phyloP scores from a whole-genome alignment of 2,888 invertebrate species.

The Erebia ligea region DNA sequence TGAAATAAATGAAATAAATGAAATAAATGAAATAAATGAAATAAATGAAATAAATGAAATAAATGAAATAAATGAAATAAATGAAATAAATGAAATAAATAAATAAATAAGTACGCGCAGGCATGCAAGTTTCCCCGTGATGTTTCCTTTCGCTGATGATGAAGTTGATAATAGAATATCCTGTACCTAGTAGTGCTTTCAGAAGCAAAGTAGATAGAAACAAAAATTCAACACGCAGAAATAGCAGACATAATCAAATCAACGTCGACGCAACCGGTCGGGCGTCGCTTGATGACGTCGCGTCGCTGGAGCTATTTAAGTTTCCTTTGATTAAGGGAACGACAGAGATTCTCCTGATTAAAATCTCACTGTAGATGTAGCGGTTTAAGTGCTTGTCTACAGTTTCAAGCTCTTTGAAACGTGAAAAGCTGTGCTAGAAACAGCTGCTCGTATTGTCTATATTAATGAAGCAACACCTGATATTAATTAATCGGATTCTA shows the following conservation, averaged over 20 bases:
- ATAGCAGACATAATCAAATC: slow-evolving; percentile 52
- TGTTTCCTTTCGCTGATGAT: no score
- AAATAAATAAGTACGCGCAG: no score
- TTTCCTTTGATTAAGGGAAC: slow-evolving; percentile 67
- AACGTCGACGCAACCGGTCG: slow-evolving; percentile 32
- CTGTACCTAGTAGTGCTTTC: not conserved
- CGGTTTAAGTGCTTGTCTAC: slow-evolving; percentile 44
- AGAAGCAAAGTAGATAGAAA: slow-evolving; percentile 2
- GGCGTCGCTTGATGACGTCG: slow-evolving; percentile 41
- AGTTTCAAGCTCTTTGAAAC: slow-evolving; percentile 59
- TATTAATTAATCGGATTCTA: not conserved
- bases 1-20: no score
- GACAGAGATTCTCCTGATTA: slow-evolving; percentile 69
- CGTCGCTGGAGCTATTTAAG: slow-evolving; percentile 56
- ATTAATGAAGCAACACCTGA: slow-evolving; percentile 3
- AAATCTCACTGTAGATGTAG: slow-evolving; percentile 58
- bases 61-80: no score
- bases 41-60: no score
- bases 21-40: no score
- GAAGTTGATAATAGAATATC: no score
- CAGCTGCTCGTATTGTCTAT: slow-evolving; percentile 29
- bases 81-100: no score
- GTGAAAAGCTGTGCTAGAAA: slow-evolving; percentile 50
- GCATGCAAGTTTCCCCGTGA: no score
- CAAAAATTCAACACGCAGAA: not conserved